Evolutionary conservation across 1,140 invertebrate genomes (phyloP).

Genomic region (Pachypeltis micranthus): DNA sequence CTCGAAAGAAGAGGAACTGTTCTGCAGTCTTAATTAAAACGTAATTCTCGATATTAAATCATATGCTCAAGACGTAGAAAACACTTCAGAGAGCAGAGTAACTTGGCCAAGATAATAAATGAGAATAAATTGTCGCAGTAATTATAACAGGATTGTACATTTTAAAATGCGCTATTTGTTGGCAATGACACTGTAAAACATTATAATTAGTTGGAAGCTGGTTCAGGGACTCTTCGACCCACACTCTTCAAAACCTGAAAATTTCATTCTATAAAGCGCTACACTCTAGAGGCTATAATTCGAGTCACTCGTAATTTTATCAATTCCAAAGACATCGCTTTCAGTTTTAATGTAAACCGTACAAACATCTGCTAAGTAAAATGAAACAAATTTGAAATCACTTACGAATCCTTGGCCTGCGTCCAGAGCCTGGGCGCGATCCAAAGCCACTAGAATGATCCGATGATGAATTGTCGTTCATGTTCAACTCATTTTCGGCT

Average conservation of each 20-base stretch:
- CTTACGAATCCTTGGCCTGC: constrained; percentile 28
- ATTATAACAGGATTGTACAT: no score
- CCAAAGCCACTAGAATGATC: constrained; percentile 17
- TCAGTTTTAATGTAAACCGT: background rate
- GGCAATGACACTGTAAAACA: background rate
- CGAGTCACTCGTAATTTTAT: background rate
- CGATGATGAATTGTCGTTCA: background rate
- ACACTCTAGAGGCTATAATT: background rate
- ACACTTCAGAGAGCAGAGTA: no score
- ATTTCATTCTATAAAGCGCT: background rate
- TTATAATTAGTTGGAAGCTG: background rate
- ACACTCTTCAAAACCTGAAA: background rate
- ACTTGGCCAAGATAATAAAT: no score
- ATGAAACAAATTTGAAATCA: background rate
- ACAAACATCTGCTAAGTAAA: background rate
- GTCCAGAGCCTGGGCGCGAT: constrained; percentile 25
- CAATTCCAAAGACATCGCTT: background rate
- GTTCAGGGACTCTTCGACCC: background rate
- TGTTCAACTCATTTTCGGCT: constrained; percentile 48
- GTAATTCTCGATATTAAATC: no score
- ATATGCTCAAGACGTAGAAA: no score
- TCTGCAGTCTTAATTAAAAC: no score
- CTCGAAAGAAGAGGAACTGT: no score
- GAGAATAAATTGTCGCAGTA: no score
- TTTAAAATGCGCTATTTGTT: no score